A percentile compares a stretch with the other conserved stretches of the same genome.
Conservation (phyloP, 1,140 invertebrate species). For the Diorhabda sublineata region DNA sequence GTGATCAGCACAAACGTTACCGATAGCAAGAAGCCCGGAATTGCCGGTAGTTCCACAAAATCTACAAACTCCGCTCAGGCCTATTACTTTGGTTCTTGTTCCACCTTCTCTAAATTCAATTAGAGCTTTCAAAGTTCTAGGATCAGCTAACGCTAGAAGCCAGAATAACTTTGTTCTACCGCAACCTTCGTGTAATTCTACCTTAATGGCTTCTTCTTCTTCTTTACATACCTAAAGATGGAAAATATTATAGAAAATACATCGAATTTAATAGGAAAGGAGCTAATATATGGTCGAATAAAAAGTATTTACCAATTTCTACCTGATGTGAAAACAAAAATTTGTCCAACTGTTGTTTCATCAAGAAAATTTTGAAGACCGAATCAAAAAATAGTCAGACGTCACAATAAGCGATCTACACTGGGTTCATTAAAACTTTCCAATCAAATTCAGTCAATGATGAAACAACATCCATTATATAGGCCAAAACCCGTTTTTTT, state of each 20-base stretch:
- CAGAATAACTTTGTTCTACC: slow-evolving; percentile 93
- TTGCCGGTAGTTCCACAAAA: slow-evolving; percentile 87
- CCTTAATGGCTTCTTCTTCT: slow-evolving; percentile 88
- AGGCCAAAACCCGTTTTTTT: no score
- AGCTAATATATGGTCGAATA: no score
- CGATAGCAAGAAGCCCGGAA: slow-evolving; percentile 81
- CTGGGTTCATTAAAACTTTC: no score
- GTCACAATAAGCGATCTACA: no score
- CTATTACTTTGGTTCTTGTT: slow-evolving; percentile 45
- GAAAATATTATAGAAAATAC: neutral
- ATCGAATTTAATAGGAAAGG: no score
- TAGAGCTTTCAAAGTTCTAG: slow-evolving; percentile 86
- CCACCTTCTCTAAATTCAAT: slow-evolving; percentile 87
- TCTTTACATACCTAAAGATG: slow-evolving; percentile 77
- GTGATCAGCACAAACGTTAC: slow-evolving; percentile 88
- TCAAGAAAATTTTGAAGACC: no score
- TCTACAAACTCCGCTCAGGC: slow-evolving; percentile 74
- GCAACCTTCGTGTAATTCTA: slow-evolving; percentile 94
- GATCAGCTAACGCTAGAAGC: slow-evolving; percentile 88
- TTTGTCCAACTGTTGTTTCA: no score
- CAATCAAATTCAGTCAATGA: no score
- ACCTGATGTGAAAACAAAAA: no score
- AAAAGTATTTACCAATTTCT: no score
- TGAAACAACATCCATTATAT: no score
- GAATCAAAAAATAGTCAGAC: no score